Conservation (phyloP, 35 echinoderm and acorn worm genomes). For the Apostichopus parvimensis region DNA sequence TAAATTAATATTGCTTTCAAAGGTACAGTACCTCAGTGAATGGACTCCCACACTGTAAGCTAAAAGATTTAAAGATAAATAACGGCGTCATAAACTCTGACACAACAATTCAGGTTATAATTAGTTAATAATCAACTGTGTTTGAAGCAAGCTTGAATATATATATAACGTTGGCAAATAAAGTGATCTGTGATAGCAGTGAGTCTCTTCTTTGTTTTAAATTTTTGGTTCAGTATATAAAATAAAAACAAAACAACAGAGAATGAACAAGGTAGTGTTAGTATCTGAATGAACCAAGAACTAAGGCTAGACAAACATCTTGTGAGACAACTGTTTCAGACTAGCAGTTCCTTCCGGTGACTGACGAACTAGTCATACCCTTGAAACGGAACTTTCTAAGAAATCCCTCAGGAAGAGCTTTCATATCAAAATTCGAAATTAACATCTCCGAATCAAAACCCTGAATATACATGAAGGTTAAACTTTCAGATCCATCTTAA, state of each 20-base stretch:
- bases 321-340: neutral
- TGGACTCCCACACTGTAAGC: conserved; percentile 45
- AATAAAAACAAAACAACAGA: no score
- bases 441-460: no score
- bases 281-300: neutral
- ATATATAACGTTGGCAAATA: neutral
- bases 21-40: conserved; percentile 17
- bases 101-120: neutral
- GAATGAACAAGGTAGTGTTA: neutral
- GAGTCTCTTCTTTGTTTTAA: neutral
- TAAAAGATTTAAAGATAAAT: conserved; percentile 25
- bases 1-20: conserved; percentile 1
- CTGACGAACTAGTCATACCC: no score
- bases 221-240: no score
- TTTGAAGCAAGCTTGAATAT: neutral
- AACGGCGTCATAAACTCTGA: neutral
- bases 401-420: no score
- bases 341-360: neutral
- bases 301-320: neutral
- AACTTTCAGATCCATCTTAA: no score
- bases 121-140: neutral
- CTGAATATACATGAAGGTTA: no score
- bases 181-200: conserved; percentile 11
- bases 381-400: no score
- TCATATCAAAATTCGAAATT: no score